Percentiles rank a stretch among this genome's conserved stretches.
phyloP scores from a whole-genome alignment of 2,797 vertebrate genomes.

The Otus scops region DNA sequence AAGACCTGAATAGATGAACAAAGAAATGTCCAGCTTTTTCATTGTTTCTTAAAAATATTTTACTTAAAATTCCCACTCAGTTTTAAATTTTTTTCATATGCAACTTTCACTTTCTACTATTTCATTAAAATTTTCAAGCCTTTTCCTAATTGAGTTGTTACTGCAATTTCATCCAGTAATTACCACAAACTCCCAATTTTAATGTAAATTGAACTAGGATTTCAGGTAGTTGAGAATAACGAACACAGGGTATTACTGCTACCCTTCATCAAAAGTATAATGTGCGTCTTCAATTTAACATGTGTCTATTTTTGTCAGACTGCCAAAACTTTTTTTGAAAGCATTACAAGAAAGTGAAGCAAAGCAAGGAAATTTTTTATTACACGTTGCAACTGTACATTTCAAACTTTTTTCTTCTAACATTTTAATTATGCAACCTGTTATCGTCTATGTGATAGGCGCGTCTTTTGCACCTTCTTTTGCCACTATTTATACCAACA shows the following conservation, averaged over 20 bases:
- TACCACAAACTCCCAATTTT: not conserved
- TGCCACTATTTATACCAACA: not conserved
- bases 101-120: not conserved
- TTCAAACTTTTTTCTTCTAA: not conserved
- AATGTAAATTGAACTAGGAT: not conserved
- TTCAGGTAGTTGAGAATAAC: not conserved
- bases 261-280: not conserved
- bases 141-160: not conserved
- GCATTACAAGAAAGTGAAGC: not conserved
- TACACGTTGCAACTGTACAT: not conserved
- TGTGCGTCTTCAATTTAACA: slow-evolving; percentile 13
- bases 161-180: not conserved
- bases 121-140: not conserved
- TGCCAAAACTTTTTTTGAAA: not conserved
- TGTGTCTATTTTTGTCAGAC: not conserved
- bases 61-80: not conserved
- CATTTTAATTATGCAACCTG: not conserved
- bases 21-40: not conserved
- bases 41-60: not conserved
- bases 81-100: not conserved
- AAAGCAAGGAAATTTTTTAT: not conserved
- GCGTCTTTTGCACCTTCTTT: not conserved
- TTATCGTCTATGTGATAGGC: not conserved
- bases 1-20: not conserved
- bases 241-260: not conserved